Evolutionary conservation across 2,888 invertebrate species (phyloP), one percentile per base, ranked within the genome.

Genomic region (Helobdella robusta): DNA sequence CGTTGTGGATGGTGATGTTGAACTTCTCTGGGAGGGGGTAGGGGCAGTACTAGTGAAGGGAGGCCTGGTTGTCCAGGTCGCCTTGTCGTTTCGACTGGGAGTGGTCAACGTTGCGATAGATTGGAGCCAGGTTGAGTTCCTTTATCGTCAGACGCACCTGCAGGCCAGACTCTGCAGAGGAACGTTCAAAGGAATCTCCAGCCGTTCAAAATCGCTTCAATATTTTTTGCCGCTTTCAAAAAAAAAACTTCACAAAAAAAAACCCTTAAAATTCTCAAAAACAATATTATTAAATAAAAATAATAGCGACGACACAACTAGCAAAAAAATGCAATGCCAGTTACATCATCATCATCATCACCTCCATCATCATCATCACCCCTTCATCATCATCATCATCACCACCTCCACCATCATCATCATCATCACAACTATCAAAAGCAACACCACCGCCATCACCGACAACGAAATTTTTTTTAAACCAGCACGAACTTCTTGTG

Each of bases 21-120:
- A 77, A 76, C 67, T 75, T 72, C 50, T 73, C 72, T 4, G 78
- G 77, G 1, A 77, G 70, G 2, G 78, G 77, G 61, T 72, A 74
- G 4, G 74, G 75, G 68, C 78, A 78, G 67, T 74, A 75, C 36
- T 71, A 73, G 15, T 72, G 28, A 54, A 58, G 20, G 71, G 63
- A n/a, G 44, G 35, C 28, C 59, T 44, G 54, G 67, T 64, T 2
- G 65, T 69, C 4, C 35, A 59, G 61, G 68, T 68, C 4, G 65
- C 70, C 23, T 68, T 67, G 63, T 71, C 70, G 61, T 71, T 72
- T 66, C 20, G 70, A 68, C 3, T 59, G 52, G 4, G 65, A 59
- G 59, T 72, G 72, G 62, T 72, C 68, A 23, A 72, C 72, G 2
- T 69, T 68, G 44, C 63, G 52, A 58, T 62, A 72, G 32, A 71